These are phyloP conservation scores for Puffinus mauretanicus DNA, from an alignment of 2,113 vertebrate genomes.

Conservation along the genomic window DNA sequence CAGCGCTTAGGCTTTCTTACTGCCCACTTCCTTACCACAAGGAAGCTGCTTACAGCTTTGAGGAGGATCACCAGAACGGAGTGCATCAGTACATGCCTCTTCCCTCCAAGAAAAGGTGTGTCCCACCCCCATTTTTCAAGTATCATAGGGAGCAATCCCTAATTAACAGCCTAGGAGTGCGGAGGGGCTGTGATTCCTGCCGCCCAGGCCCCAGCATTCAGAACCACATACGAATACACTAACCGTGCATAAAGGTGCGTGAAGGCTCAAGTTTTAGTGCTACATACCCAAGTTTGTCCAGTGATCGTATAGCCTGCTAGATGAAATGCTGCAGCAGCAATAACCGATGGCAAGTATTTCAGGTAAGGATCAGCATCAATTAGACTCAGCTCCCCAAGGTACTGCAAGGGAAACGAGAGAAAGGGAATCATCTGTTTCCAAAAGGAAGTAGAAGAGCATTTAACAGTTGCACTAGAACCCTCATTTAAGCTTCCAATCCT, in stretches of 20 bases:
- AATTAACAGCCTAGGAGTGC: background rate
- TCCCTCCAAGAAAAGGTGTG: background rate
- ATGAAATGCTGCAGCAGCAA: conserved; percentile 86
- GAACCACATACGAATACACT: rapidly evolving
- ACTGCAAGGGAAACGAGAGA: conserved; percentile 71
- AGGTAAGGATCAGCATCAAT: conserved; percentile 93
- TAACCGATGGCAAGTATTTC: conserved; percentile 92
- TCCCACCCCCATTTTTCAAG: background rate
- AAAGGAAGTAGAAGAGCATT: background rate
- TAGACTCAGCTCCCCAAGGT: conserved; percentile 91
- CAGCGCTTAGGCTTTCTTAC: background rate
- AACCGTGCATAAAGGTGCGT: rapidly evolving
- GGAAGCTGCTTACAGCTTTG: background rate
- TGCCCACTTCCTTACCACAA: background rate
- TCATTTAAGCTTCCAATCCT: background rate
- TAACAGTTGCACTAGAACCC: background rate
- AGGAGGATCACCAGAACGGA: background rate
- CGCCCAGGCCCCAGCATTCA: background rate
- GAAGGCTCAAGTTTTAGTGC: rapidly evolving
- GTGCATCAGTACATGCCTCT: background rate
- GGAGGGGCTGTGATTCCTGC: background rate
- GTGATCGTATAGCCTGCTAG: conserved; percentile 85
- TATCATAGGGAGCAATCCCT: background rate
- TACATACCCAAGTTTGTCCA: conserved; percentile 87
- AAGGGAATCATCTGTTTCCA: background rate